These are phyloP conservation scores for Apamea crenata DNA, from an alignment of 2,888 invertebrate genomes.

Conservation along the genomic window DNA sequence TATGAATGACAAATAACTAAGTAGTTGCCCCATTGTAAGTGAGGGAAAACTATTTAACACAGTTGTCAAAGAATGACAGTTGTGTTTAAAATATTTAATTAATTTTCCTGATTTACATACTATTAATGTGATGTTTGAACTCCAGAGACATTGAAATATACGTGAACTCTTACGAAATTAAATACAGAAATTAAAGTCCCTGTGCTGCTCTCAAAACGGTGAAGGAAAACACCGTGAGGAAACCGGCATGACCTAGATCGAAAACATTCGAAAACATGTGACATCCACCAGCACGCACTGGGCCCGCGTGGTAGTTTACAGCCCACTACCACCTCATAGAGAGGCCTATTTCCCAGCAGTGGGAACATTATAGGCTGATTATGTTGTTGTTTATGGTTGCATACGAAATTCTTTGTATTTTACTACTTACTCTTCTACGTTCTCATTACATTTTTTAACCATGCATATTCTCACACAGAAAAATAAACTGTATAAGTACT, in stretches of 20 bases:
- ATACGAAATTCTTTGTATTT: background rate
- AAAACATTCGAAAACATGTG: background rate
- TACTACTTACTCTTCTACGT: background rate
- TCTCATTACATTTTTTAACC: background rate
- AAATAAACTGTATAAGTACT: background rate
- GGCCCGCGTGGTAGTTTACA: no score
- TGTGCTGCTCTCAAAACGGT: background rate
- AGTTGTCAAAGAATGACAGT: background rate
- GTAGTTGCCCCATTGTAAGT: background rate
- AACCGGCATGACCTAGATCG: background rate
- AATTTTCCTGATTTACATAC: background rate
- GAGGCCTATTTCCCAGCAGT: no score
- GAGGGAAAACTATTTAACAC: background rate
- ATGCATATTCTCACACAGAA: background rate
- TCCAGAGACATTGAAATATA: background rate
- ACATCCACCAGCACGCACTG: no score
- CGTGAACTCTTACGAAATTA: background rate
- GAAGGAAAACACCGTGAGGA: background rate
- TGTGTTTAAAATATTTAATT: background rate
- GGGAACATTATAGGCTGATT: no score
- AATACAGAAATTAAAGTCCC: background rate
- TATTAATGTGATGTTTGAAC: background rate
- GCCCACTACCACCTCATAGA: no score
- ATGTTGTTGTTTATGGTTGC: background rate
- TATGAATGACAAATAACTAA: background rate